These are phyloP conservation scores for Excalfactoria chinensis DNA, from an alignment of 2,113 vertebrate species.

Conservation along the genomic window DNA sequence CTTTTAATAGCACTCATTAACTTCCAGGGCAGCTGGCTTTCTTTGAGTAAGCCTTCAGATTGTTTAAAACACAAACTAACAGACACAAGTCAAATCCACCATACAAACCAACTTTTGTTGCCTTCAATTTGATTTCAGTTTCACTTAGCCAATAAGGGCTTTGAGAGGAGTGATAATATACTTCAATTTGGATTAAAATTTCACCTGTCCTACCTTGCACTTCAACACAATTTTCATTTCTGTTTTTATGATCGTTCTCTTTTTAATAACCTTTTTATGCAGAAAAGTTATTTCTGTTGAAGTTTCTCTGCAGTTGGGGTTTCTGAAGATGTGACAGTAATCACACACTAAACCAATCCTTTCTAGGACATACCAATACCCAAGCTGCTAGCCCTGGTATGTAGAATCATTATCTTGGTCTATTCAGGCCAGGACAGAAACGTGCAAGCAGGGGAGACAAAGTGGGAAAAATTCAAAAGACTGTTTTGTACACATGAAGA, in stretches of 20 bases:
- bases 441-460: neutral
- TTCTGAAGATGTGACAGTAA: neutral
- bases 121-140: neutral
- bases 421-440: neutral
- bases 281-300: neutral
- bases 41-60: neutral
- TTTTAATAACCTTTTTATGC: neutral
- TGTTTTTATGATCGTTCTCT: neutral
- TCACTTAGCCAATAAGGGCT: neutral
- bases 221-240: neutral
- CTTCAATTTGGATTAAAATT: neutral
- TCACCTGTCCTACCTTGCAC: neutral
- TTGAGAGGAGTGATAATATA: neutral
- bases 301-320: neutral
- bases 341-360: neutral
- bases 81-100: too few species aligned
- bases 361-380: neutral
- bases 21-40: neutral
- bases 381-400: neutral
- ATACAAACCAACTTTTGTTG: neutral
- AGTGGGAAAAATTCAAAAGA: neutral
- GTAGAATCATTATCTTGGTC: neutral
- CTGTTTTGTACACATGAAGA: neutral
- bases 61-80: neutral
- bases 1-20: neutral